These are phyloP conservation scores for Anas acuta DNA, from an alignment of 2,797 vertebrate genomes.

Conservation along the genomic window DNA sequence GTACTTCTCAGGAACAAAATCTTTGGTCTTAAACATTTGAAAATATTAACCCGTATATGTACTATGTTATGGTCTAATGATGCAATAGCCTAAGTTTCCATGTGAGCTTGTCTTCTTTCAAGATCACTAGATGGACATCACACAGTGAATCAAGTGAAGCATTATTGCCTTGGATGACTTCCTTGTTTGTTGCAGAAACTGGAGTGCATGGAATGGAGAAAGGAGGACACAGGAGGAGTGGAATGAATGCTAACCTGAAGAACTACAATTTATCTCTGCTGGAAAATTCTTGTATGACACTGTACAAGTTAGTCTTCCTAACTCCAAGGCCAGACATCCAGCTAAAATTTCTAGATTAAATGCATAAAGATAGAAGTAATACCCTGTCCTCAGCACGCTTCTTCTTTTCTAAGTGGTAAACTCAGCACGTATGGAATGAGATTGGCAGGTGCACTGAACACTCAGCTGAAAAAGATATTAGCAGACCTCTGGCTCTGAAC, in stretches of 20 bases:
- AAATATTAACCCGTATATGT: neutral
- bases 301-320: neutral
- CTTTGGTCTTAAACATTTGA: neutral
- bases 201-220: neutral
- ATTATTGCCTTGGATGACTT: neutral
- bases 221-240: neutral
- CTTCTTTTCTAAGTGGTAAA: neutral
- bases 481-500: neutral
- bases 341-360: neutral
- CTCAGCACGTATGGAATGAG: neutral
- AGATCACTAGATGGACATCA: neutral
- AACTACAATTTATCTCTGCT: neutral
- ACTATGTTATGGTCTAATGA: neutral
- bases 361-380: neutral
- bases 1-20: neutral
- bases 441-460: neutral
- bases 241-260: neutral
- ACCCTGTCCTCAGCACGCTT: neutral
- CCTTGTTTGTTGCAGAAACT: neutral
- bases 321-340: neutral
- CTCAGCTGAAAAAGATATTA: neutral
- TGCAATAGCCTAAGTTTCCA: neutral
- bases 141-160: neutral
- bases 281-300: neutral
- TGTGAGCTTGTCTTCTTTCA: neutral